Evolutionary conservation across 1,140 invertebrate genomes (phyloP), one percentile per base, ranked within the genome.

Genomic region (Drosophila triauraria): DNA sequence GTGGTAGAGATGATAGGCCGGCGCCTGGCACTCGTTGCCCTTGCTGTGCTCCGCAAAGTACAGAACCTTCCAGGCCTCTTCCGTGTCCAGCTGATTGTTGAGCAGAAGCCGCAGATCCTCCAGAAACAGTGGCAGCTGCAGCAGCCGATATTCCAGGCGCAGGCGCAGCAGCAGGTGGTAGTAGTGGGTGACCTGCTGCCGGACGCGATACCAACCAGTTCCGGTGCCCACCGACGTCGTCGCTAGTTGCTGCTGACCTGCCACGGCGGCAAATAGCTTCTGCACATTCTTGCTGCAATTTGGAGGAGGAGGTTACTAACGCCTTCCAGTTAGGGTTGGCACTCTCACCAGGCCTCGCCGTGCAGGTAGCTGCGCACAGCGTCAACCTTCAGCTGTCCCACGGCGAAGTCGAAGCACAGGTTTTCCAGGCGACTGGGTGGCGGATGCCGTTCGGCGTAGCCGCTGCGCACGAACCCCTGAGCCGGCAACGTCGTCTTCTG

Each of bases 1-100:
- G 23, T 93, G 92, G 5, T 92, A 82, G 4, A 93, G 62, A 46
- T 93, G 92, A 75, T 93, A 93, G 7, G 79, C 76, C 5, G 92
- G 76, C 5, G 85, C 61, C 51, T 75, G 75, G n/a, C 91, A 91
- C 17, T 92, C 90, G 53, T 92, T 92, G 0, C 91, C 91, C 30
- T 92, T 92, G 72, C 57, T 72, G 40, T 87, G 76, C 57, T 88
- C 91, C 5, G 88, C 91, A 53, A 91, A 91, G 47, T 91, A 91
- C 1, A 92, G 51, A 12, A 78, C 27, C 27, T 88, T 86, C 90
- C 83, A 92, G 3, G 68, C 51, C 2, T 78, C 35, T 0, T 56
- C 81, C 17, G 62, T 53, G 32, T 85, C 81, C 51, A 84, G 53
- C 30, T 69, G 75, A 25, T 68, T 77, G 60, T 91, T 92, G 4